Base-by-base conservation (phyloP, 2,888 invertebrate species). In the Diplolepis rosae region DNA sequence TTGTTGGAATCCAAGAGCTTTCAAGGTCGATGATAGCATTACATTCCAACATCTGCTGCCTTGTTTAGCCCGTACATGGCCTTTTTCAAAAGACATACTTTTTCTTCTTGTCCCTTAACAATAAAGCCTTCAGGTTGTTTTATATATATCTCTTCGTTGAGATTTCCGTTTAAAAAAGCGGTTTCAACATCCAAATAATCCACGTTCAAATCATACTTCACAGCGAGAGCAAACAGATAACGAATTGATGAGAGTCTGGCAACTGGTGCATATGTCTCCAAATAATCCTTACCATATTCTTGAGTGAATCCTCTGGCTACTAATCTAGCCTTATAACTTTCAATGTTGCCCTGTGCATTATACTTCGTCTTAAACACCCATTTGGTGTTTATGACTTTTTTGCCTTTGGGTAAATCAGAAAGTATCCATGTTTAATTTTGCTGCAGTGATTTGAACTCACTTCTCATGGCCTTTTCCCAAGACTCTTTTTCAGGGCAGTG, bases 181-280 rank as follows among this genome's bases (percentile, higher is more conserved):
- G 70, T 76, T 35, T 42, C 71, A 13, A 76, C 72, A 48, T 80
- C 79, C 24, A 78, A 15, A 4, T 79, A 76, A 5, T 65, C 51
- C 1, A 80, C 68, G 13, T 73, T 52, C 1, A 74, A 48, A n/a
- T 66, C 48, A 9, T 70, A 50, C 50, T 74, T 27, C 1, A 70
- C 75, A n/a, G 77, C 75, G 11, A 82, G 15, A 6, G 71, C 24
- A 3, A 84, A 71, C 2, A 83, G 56, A 6, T 66, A 42, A 22
- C 82, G 65, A 6, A 83, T 39, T 2, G 81, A 79, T 24, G 72
- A 68, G 18, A 74, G 70, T 13, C 77, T 80, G 0, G 81, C 80
- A 1, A 84, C 82, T 4, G 82, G 82, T 6, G 79, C 76, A 65
- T 76, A 84, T 1, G 76, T 78, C 61, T 82, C 80, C 28, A 78